Evolutionary conservation across 2,113 vertebrate species (phyloP).

Genomic region (Nycticebus coucang): DNA sequence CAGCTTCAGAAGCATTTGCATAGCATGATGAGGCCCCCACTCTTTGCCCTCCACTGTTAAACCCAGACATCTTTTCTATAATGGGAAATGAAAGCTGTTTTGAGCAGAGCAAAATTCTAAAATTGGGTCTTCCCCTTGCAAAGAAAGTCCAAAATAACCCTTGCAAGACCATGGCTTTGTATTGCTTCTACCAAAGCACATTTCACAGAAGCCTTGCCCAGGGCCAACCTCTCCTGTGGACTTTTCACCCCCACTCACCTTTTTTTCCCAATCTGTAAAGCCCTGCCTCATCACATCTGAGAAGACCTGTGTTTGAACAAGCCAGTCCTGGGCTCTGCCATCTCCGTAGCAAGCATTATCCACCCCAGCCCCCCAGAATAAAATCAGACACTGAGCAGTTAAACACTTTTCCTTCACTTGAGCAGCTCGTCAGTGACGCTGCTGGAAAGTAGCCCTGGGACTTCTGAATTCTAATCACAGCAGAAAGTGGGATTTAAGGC

Average conservation of each 20-base stretch:
- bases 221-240: background rate
- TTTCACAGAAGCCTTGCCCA: background rate
- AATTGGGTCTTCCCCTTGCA: background rate
- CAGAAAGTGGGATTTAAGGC: background rate
- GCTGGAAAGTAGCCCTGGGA: background rate
- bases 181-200: background rate
- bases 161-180: background rate
- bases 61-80: background rate
- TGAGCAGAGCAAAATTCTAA: slow-evolving; percentile 24
- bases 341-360: background rate
- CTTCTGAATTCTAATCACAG: slow-evolving; percentile 41
- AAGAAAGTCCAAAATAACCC: background rate
- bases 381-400: background rate
- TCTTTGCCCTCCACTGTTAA: slow-evolving; percentile 43
- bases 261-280: slow-evolving; percentile 21
- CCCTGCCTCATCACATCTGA: slow-evolving; percentile 66
- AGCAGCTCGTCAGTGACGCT: background rate
- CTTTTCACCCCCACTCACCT: slow-evolving; percentile 50
- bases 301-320: slow-evolving; percentile 52
- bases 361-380: slow-evolving; percentile 1
- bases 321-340: slow-evolving; percentile 13
- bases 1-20: background rate
- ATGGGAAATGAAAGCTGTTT: background rate
- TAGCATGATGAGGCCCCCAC: background rate
- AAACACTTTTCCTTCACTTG: slow-evolving; percentile 19